Base-by-base conservation (phyloP, 2,888 invertebrate genomes). In the Volucella inanis region DNA sequence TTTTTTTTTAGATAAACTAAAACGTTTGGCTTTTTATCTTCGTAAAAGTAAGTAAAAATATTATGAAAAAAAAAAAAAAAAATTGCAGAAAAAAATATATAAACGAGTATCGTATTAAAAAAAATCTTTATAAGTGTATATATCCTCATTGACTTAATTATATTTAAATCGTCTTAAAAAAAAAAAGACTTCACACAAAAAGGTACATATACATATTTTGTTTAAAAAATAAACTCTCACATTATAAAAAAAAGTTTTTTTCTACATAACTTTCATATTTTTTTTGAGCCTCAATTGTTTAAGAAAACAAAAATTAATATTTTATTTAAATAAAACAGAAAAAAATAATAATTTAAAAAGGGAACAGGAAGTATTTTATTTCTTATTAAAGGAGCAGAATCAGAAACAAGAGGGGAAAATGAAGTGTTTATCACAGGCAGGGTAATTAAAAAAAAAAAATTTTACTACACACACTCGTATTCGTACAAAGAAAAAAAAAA, bases 341-440 rank as follows among this genome's bases (percentile, higher is more conserved):
- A 68, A 67, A 22, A 54, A 61, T 47, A 61, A 57, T 12, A 18
- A 59, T 55, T 38, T 8, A 59, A 45, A 64, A 52, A 74, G 18
- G 52, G 43, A 50, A 6, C n/a, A 39, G 38, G 12, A 38, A 14
- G 22, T 47, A 64, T 14, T 10, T 55, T 68, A 64, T 31, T 52
- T 62, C 78, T 64, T 50, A 82, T 65, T 50, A 71, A 49, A 54
- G 15, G 11, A 59, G 59, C 43, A 68, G 57, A 71, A 52, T 41
- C 41, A 55, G 38, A 41, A 61, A 64, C 3, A 45, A 64, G 41
- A 43, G 59, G 57, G 54, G 50, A 65, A 67, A 85, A 85, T 81
- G 62, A 85, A 72, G 57, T 57, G 67, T 31, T 62, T 85, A 85
- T 85, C 85, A 85, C 85, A 85, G 84, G 85, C 81, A 76, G 85